Evolutionary conservation across 2,113 vertebrate genomes (phyloP).

Genomic region (Suncus etruscus): DNA sequence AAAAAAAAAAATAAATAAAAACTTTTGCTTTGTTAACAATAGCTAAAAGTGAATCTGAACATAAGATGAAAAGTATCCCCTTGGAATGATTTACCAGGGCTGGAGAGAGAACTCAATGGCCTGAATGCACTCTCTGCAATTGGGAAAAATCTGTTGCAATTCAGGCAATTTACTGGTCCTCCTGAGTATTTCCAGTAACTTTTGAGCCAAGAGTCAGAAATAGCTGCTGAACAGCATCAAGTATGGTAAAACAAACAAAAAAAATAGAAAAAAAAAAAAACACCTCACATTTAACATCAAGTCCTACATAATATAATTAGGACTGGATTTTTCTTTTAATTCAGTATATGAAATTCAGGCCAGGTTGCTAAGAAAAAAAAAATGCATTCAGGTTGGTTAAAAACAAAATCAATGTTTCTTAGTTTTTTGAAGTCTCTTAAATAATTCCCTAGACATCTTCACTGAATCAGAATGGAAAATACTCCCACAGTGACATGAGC

Average conservation of each 20-base stretch:
- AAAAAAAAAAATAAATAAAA: slow-evolving; percentile 34
- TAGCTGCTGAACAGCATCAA: too few species aligned
- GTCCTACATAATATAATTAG: slow-evolving; percentile 19
- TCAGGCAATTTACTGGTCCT: too few species aligned
- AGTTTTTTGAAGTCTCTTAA: slow-evolving; percentile 44
- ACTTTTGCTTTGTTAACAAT: slow-evolving; percentile 37
- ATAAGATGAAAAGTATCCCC: slow-evolving; percentile 25
- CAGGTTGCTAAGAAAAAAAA: slow-evolving; percentile 65
- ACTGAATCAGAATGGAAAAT: slow-evolving; percentile 17
- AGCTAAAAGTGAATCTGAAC: slow-evolving; percentile 50
- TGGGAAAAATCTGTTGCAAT: too few species aligned
- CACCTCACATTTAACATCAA: slow-evolving; percentile 50
- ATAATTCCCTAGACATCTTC: slow-evolving; percentile 48
- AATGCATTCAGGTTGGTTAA: slow-evolving; percentile 50
- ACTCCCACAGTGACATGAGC: slow-evolving; percentile 13
- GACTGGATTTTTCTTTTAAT: slow-evolving; percentile 56
- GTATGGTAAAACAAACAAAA: too few species aligned
- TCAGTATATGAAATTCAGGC: slow-evolving; percentile 31
- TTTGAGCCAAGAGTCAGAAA: too few species aligned
- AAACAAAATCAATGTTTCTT: slow-evolving; percentile 72
- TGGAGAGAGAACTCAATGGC: too few species aligned
- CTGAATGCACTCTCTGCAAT: too few species aligned
- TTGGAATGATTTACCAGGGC: slow-evolving; percentile 36
- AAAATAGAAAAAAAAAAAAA: not conserved
- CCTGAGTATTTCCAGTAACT: not conserved